Evolutionary conservation across 2,888 invertebrate species (phyloP), one percentile per base, ranked within the genome.

Genomic region (Calephelis perditalis): DNA sequence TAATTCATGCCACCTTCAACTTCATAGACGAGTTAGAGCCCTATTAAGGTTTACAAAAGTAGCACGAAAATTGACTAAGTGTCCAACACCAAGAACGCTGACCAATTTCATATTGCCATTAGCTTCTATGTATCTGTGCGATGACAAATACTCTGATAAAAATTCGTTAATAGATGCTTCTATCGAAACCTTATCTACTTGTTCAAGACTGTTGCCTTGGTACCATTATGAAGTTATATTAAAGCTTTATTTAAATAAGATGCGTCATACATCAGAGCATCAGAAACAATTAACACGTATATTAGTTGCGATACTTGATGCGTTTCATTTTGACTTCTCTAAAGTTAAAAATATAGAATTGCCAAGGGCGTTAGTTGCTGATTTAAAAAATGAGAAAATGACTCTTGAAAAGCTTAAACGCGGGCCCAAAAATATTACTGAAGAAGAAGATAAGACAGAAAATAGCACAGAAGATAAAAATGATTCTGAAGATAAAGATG

Each of bases 321-420:
- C 96, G 0, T 99, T 98, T 76, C 98, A 98, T 84, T 99, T 96
- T 80, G 96, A 98, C 86, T 90, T 98, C 57, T 92, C 93, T 0
- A 94, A 94, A 76, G 93, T 78, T 0, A 79, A 86, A 68, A 73
- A 79, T 58, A 79, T 83, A 61, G 81, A 85, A 64, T 65, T 85
- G 37, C 84, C 86, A 2, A 84, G 84, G 77, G 75, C 81, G 44
- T 72, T 88, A 49, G 71, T 78, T 8, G 72, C 70, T 64, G 81
- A 77, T 68, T 70, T 83, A 35, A 68, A 76, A 67, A 69, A 72
- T 12, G 61, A 59, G 6, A 68, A 67, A 15, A 15, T 40, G 11
- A 47, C 45, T 47, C 63, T 66, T 56, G 71, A 74, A 65, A 61
- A 73, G 54, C 70, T 75, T 26, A 68, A 72, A 65, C 60, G 68